Base-by-base conservation (phyloP, 2,797 vertebrate genomes). In the Phrynocephalus forsythii region DNA sequence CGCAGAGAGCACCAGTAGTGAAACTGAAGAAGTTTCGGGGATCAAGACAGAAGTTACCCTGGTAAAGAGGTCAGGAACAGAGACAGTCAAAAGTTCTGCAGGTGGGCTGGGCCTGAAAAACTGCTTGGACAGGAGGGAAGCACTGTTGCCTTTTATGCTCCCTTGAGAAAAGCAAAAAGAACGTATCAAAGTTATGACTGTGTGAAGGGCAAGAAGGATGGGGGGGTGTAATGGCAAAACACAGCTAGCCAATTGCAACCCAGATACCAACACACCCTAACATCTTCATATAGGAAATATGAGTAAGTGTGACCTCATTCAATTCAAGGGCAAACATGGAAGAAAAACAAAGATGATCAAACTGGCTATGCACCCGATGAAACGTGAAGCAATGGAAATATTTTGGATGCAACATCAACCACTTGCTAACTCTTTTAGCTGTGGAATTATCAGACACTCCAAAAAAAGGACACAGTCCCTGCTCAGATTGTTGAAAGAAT, bases 401-500 rank as follows among this genome's bases (percentile, higher is more conserved):
- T 50, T 75, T 69, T 67, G 24, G 69, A 33, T 81, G 56, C 48
- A 72, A 30, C 6, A 48, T 5, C 10, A 38, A 68, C 44, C 22
- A 38, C 67, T 75, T 80, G 15, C 38, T 75, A 28, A 84, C 22
- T n/a, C 9, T 38, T 50, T 80, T 67, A 28, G 22, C 66, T 84
- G 15, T 72, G 18, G 10, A 22, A n/a, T 79, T 28, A 38, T 50
- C 50, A 73, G 10, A 33, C 16, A 81, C n/a, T 30, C 26, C 15
- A 52, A 52, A 88, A 88, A 81, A 44, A 22, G 7, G 9, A 18
- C 60, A 18, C 60, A 63, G 15, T 16, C 18, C 79, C 71, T 71
- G 28, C 18, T 22, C 30, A 77, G 76, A 18, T 0, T 0, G 82
- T 26, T 48, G 48, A 48, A 5, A 30, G 66, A 84, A 85, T 9